These are phyloP conservation scores for Stomorhina lunata DNA, from an alignment of 2,888 invertebrate genomes.

Conservation along the genomic window DNA sequence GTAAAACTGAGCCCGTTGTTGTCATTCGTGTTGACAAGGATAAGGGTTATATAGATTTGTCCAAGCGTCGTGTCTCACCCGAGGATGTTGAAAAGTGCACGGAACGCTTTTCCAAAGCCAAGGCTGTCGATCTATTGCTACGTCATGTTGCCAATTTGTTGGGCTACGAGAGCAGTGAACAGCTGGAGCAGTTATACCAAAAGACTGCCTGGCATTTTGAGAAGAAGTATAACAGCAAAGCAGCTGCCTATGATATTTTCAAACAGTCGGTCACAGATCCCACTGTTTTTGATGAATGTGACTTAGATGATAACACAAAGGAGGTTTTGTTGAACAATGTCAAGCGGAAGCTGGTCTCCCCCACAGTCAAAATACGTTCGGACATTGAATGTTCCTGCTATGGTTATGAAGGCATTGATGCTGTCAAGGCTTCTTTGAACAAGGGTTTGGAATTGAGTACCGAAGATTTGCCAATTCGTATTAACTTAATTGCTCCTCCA, in stretches of 20 bases:
- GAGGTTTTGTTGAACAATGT: conserved; percentile 96
- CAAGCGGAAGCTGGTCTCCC: conserved; percentile 96
- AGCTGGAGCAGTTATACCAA: conserved; percentile 96
- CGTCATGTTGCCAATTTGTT: conserved; percentile 98
- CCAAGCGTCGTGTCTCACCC: conserved; percentile 98
- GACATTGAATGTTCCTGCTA: conserved; percentile 97
- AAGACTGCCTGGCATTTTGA: conserved; percentile 99
- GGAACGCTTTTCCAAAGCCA: conserved; percentile 98
- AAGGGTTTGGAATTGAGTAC: conserved; percentile 95
- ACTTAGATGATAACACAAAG: conserved; percentile 94
- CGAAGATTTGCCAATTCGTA: conserved; percentile 97
- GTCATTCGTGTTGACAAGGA: conserved; percentile 99
- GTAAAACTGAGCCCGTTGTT: conserved; percentile 99
- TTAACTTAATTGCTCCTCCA: conserved; percentile 99
- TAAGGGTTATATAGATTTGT: conserved; percentile 99
- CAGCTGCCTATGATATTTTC: conserved; percentile 98
- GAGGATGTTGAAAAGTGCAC: conserved; percentile 99
- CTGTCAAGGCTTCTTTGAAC: conserved; percentile 95
- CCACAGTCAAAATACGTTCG: conserved; percentile 96
- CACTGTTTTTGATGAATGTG: conserved; percentile 96
- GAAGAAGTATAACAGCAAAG: conserved; percentile 96
- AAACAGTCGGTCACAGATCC: conserved; percentile 98
- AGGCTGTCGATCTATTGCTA: conserved; percentile 98
- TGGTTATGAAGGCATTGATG: conserved; percentile 99
- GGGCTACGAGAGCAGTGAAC: conserved; percentile 93